Evolutionary conservation across 2,888 invertebrate genomes (phyloP).

Genomic region (Epinotia bilunana): DNA sequence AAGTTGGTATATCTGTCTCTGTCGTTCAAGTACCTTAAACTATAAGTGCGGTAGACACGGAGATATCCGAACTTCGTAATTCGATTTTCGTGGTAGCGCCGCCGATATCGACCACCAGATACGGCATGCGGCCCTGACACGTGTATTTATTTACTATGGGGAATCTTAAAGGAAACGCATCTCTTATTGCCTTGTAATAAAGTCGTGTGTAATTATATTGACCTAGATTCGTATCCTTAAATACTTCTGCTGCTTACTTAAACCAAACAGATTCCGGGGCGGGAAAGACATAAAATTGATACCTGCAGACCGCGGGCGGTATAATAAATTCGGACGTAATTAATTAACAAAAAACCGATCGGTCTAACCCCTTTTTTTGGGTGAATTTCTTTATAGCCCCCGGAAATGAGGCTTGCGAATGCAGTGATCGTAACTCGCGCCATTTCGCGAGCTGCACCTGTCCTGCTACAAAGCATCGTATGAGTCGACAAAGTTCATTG

Average conservation of each 20-base stretch:
- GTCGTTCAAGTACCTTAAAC: too few relatives aligned
- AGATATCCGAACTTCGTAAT: too few relatives aligned
- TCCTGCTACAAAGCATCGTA: neutral
- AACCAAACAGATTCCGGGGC: neutral
- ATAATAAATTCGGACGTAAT: neutral
- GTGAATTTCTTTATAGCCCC: conserved; percentile 23
- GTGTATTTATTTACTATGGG: too few relatives aligned
- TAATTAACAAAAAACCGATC: conserved; percentile 13
- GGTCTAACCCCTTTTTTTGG: conserved; percentile 8
- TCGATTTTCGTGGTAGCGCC: too few relatives aligned
- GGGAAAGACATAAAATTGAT: conserved; percentile 1
- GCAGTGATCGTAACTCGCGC: conserved; percentile 30
- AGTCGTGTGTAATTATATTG: too few relatives aligned
- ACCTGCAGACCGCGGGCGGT: neutral
- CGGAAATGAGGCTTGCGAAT: conserved; percentile 28
- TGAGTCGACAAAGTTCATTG: neutral
- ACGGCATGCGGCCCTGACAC: too few relatives aligned
- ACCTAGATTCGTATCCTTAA: neutral
- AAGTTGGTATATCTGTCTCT: too few relatives aligned
- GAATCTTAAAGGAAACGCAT: too few relatives aligned
- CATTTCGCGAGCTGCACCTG: conserved; percentile 25
- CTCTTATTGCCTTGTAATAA: too few relatives aligned
- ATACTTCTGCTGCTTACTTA: neutral
- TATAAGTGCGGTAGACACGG: too few relatives aligned
- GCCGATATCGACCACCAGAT: too few relatives aligned